Evolutionary conservation across 2,888 invertebrate genomes (phyloP).

Genomic region (Ochropacha duplaris): DNA sequence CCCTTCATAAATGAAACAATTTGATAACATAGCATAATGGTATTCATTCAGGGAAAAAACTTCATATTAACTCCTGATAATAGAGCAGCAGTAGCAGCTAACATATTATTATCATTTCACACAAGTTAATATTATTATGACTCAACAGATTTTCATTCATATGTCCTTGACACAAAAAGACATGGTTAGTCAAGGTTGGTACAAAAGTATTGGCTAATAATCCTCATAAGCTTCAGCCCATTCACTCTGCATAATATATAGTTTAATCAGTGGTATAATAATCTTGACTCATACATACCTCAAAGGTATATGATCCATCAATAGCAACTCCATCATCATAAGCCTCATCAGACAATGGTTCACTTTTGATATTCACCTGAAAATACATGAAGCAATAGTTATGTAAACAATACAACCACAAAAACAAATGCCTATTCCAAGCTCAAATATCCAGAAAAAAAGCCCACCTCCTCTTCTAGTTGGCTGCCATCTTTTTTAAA

Average conservation of each 20-base stretch:
- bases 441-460: conserved; percentile 56
- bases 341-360: conserved; percentile 79
- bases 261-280: conserved; percentile 16
- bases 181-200: conserved; percentile 19
- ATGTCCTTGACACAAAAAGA: conserved; percentile 70
- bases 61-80: not conserved
- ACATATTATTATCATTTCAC: conserved; percentile 26
- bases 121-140: conserved; percentile 30
- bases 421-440: conserved; percentile 56
- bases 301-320: conserved; percentile 74
- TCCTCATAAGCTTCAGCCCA: conserved; percentile 6
- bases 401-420: conserved; percentile 44
- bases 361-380: conserved; percentile 83
- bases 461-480: conserved; percentile 76
- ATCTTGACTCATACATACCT: conserved; percentile 60
- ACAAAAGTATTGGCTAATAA: conserved; percentile 31
- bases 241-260: conserved; percentile 12
- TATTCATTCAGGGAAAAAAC: conserved; percentile 4
- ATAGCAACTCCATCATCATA: conserved; percentile 81
- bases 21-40: not conserved
- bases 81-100: conserved; percentile 7
- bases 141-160: conserved; percentile 42
- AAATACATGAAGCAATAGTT: conserved; percentile 53
- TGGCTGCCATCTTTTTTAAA: conserved; percentile 78
- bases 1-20: not conserved